Evolutionary conservation across 2,797 vertebrate genomes (phyloP).

Genomic region (Pseudochirops corinnae): DNA sequence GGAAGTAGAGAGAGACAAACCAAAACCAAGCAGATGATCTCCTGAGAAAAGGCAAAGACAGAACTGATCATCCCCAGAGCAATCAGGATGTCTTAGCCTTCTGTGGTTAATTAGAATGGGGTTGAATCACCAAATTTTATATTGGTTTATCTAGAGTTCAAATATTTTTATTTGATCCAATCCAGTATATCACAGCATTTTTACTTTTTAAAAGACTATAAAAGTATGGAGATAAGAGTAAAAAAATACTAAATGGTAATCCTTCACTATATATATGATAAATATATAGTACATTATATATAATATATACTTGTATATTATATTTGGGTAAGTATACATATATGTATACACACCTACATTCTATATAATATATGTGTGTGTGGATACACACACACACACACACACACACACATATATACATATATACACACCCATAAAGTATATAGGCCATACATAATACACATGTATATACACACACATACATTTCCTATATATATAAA

Average conservation of each 20-base stretch:
- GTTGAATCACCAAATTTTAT: not conserved
- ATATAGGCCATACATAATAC: not conserved
- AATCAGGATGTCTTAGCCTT: not conserved
- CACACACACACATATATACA: too few species aligned
- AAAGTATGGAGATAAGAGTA: not conserved
- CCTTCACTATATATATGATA: not conserved
- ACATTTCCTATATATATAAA: not conserved
- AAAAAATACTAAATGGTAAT: fast-evolving
- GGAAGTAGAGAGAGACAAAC: not conserved
- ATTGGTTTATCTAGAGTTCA: not conserved
- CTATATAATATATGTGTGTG: not conserved
- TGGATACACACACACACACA: too few species aligned
- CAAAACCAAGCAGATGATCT: not conserved
- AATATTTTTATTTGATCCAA: not conserved
- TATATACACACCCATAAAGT: too few species aligned
- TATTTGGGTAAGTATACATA: not conserved
- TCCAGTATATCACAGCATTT: not conserved
- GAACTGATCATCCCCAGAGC: not conserved
- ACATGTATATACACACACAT: not conserved
- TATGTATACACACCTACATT: not conserved
- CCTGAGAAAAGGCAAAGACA: not conserved
- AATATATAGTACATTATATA: not conserved
- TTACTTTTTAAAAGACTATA: not conserved
- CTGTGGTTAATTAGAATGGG: not conserved
- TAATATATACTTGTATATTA: not conserved